Evolutionary conservation across 2,888 invertebrate species (phyloP).

Genomic region (Pandemis corylana): DNA sequence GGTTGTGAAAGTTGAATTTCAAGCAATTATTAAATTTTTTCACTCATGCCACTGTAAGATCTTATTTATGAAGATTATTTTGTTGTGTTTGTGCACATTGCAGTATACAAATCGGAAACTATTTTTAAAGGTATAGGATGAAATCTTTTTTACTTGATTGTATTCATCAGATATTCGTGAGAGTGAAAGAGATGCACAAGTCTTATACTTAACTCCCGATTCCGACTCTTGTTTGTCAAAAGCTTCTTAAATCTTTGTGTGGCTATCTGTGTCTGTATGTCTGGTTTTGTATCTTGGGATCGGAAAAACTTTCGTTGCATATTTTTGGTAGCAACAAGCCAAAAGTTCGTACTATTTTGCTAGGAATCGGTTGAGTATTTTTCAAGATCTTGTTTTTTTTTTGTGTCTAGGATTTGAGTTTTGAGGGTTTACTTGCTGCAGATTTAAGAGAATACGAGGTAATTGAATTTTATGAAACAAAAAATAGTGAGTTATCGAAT

Average conservation of each 20-base stretch:
- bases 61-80: constrained; percentile 22
- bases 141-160: not conserved
- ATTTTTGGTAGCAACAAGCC: not conserved
- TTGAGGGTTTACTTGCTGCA: not conserved
- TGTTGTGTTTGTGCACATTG: not conserved
- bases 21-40: constrained; percentile 14
- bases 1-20: constrained; percentile 41
- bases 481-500: not conserved
- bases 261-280: not conserved
- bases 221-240: too few species aligned
- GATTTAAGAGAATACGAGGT: not conserved
- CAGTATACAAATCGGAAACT: not conserved
- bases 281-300: too few species aligned
- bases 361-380: not conserved
- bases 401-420: not conserved
- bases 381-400: not conserved
- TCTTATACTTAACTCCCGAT: not conserved
- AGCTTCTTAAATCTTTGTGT: not conserved
- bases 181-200: not conserved
- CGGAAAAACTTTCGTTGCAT: not conserved
- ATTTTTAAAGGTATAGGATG: constrained; percentile 1
- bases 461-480: not conserved
- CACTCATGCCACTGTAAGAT: constrained; percentile 1
- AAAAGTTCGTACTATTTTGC: not conserved
- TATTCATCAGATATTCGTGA: not conserved